Conservation (phyloP, 2,888 invertebrate species). For the Euspilapteryx auroguttella region DNA sequence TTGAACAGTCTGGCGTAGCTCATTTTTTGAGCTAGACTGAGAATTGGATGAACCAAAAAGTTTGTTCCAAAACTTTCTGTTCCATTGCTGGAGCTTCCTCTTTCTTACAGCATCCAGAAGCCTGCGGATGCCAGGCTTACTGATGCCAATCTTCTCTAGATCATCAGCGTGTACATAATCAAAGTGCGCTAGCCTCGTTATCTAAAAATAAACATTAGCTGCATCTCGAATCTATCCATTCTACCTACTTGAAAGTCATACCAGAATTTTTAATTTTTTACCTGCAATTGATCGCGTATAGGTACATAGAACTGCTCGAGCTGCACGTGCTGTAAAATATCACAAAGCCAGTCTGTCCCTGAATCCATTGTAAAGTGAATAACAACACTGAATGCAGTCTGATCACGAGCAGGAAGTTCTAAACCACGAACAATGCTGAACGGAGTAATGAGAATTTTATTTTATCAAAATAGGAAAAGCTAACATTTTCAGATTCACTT, state of each 20-base stretch:
- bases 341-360: constrained; percentile 79
- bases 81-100: constrained; percentile 79
- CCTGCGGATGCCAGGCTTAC: constrained; percentile 89
- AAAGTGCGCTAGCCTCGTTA: constrained; percentile 92
- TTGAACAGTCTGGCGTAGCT: constrained; percentile 26
- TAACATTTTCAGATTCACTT: too few relatives aligned
- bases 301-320: constrained; percentile 87
- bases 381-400: too few relatives aligned
- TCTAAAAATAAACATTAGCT: constrained; percentile 57
- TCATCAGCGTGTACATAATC: constrained; percentile 96
- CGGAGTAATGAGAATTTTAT: background rate
- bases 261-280: constrained; percentile 39
- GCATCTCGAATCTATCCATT: too few relatives aligned
- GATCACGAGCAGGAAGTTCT: constrained; percentile 45
- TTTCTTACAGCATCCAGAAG: constrained; percentile 91
- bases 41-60: constrained; percentile 67
- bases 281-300: constrained; percentile 90
- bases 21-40: constrained; percentile 26
- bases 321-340: constrained; percentile 86
- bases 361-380: constrained; percentile 29
- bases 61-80: constrained; percentile 79
- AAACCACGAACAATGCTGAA: constrained; percentile 15
- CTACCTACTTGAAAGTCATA: too few relatives aligned
- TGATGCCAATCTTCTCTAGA: constrained; percentile 91
- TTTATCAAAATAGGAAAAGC: background rate